These are phyloP conservation scores for Rhodophaea formosa DNA, from an alignment of 2,888 invertebrate genomes.

Conservation along the genomic window DNA sequence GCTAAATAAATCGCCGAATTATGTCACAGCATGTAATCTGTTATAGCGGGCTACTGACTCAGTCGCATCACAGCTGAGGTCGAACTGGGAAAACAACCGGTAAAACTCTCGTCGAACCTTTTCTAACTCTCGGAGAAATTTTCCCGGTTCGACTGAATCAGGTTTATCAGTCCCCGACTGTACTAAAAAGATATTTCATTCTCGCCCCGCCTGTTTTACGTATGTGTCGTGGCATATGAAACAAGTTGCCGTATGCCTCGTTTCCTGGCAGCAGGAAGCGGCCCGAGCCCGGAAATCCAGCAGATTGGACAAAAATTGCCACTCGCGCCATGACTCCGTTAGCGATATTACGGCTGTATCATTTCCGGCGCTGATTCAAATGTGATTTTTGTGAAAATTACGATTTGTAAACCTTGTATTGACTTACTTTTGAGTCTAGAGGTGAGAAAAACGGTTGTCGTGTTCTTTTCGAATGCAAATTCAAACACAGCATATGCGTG, in stretches of 20 bases:
- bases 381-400: slow-evolving; percentile 1
- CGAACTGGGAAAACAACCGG: too few species aligned
- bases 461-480: too few species aligned
- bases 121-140: too few species aligned
- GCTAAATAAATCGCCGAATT: too few species aligned
- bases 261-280: slow-evolving; percentile 16
- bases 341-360: slow-evolving; percentile 27
- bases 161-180: too few species aligned
- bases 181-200: too few species aligned
- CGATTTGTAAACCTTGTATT: neutral
- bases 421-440: neutral
- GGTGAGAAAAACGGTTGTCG: neutral
- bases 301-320: slow-evolving; percentile 75
- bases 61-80: too few species aligned
- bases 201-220: neutral
- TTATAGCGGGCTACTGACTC: too few species aligned
- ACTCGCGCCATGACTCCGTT: slow-evolving; percentile 38
- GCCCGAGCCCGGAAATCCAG: slow-evolving; percentile 56
- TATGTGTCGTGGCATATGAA: neutral
- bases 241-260: slow-evolving; percentile 6
- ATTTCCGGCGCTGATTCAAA: slow-evolving; percentile 30
- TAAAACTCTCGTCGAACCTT: too few species aligned
- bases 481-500: too few species aligned
- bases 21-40: too few species aligned
- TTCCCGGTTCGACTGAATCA: too few species aligned